Base-by-base conservation (phyloP, 2,113 vertebrate species). In the Cairina moschata region DNA sequence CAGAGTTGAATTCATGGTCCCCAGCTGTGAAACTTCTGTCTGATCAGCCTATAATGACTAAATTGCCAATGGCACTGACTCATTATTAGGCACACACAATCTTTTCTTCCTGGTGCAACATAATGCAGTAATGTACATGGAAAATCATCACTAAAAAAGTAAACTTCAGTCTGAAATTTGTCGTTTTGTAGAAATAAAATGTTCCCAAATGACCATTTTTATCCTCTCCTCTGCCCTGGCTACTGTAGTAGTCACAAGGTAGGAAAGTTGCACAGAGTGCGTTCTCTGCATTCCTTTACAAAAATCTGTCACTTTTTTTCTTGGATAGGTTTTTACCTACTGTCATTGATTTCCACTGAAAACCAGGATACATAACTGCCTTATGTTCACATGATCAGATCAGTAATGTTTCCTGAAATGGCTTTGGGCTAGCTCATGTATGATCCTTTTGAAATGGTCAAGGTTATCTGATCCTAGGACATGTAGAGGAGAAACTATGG, bases 91-190 rank as follows among this genome's bases (percentile, higher is more conserved):
- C 42, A 76, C 20, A 63, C 59, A 7, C 9, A 23, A 44, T 40
- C 32, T 34, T 34, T 22, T 81, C 63, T 63, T 79, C n/a, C 60
- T 62, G 28, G 23, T 75, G 55, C 34, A 63, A 58, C 11, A 0
- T 0, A 80, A 52, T 11, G 34, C 36, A 40, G 16, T 52, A 59
- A 54, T 0, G 0, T 58, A 29, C 31, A 44, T 44, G 48, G 40
- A 21, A 69, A 80, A 59, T 40, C 28, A 40, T 23, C 21, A 17
- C 36, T 71, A 58, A 31, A 81, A 46, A 18, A 18, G 23, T 62
- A 38, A 80, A 63, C 26, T 50, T 84, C 8, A 50, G 25, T 63
- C 46, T 58, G 63, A 17, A 69, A 63, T 74, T 56, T 15, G 50
- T 55, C 0, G 17, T 56, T 62, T 60, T 55, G 29, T 36, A 84